Conservation (phyloP, 2,797 vertebrate genomes). For the Enteromius radiatus region DNA sequence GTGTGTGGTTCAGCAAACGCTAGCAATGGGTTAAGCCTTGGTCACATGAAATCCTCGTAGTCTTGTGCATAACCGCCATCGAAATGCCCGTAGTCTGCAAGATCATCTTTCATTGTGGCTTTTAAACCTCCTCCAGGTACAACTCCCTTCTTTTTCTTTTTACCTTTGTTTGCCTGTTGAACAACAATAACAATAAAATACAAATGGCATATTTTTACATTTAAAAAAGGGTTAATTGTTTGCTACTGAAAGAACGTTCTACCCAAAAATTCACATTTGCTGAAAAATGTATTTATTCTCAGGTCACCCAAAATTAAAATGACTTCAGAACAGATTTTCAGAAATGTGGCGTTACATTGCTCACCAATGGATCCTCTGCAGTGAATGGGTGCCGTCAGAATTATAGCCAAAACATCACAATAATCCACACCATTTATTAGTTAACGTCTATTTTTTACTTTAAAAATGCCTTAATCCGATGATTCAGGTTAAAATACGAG, state of each 20-base stretch:
- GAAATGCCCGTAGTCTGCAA: constrained; percentile 85
- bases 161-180: constrained; percentile 83
- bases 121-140: constrained; percentile 86
- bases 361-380: not conserved
- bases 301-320: not conserved
- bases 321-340: not conserved
- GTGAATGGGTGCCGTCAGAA: not conserved
- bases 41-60: constrained; percentile 93
- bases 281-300: too few species aligned
- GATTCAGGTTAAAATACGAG: not conserved
- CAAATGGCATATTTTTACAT: not conserved
- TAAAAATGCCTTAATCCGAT: not conserved
- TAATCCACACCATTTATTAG: not conserved
- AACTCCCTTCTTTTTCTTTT: constrained; percentile 91
- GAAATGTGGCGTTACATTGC: not conserved
- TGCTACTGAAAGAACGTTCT: too few species aligned
- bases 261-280: too few species aligned
- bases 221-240: too few species aligned
- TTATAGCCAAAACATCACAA: not conserved
- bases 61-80: constrained; percentile 87
- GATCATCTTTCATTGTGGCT: constrained; percentile 88
- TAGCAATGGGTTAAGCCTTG: constrained; percentile 50
- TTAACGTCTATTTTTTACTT: not conserved
- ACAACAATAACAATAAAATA: not conserved
- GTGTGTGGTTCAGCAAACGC: constrained; percentile 67